These are phyloP conservation scores for Psilanteris sp. DNA, from an alignment of 1,140 invertebrate genomes.

Conservation along the genomic window DNA sequence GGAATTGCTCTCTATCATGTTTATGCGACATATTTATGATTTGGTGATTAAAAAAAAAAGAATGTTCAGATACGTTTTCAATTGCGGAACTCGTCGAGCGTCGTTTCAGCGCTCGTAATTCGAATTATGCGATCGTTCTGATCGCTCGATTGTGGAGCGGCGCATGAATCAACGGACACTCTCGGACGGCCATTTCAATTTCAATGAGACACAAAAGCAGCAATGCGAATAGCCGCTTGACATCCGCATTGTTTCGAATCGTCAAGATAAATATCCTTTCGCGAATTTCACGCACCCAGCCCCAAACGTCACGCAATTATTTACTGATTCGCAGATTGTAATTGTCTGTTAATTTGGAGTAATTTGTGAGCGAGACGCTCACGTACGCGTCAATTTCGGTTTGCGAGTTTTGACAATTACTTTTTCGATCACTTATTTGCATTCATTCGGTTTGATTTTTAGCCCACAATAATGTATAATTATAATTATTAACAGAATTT, in stretches of 20 bases:
- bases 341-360: too few relatives aligned
- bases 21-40: constrained; percentile 51
- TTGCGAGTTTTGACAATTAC: too few relatives aligned
- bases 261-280: constrained; percentile 18
- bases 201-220: constrained; percentile 63
- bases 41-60: constrained; percentile 39
- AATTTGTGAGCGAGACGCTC: too few relatives aligned
- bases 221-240: constrained; percentile 35
- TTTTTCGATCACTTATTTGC: too few relatives aligned
- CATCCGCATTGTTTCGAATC: constrained; percentile 65
- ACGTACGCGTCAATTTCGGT: too few relatives aligned
- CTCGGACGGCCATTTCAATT: constrained; percentile 63
- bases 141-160: constrained; percentile 51
- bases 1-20: constrained; percentile 23
- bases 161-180: constrained; percentile 53
- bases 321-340: too few relatives aligned
- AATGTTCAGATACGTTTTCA: constrained; percentile 34
- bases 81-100: constrained; percentile 49
- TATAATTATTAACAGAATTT: too few relatives aligned
- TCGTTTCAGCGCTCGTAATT: constrained; percentile 53
- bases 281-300: constrained; percentile 17
- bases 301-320: too few relatives aligned
- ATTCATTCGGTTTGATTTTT: too few relatives aligned
- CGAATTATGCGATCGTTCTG: constrained; percentile 55
- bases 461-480: too few relatives aligned